Conservation (phyloP, 92 coral and sea anemone genomes). For the Nematostella vectensis region DNA sequence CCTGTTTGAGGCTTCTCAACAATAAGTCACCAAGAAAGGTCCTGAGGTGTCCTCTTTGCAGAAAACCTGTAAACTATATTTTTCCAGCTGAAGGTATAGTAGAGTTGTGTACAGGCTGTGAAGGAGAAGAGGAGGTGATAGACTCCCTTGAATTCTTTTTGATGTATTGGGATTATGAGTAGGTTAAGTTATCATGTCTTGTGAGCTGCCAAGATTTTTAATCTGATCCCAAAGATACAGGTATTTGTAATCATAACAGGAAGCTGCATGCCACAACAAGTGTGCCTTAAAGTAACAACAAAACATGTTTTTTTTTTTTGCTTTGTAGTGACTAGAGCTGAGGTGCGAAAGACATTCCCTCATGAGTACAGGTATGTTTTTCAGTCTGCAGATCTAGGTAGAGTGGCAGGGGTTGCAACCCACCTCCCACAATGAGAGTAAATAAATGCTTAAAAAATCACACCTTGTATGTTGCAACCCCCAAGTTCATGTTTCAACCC, state of each 20-base stretch:
- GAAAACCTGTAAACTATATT: constrained; percentile 45
- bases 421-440: too few relatives aligned
- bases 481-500: not conserved
- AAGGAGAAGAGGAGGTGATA: not conserved
- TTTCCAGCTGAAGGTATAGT: constrained; percentile 67
- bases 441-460: too few relatives aligned
- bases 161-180: not conserved
- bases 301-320: not conserved
- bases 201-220: too few relatives aligned
- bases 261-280: too few relatives aligned
- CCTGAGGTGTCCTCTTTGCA: constrained; percentile 79
- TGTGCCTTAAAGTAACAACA: not conserved
- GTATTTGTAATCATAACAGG: too few relatives aligned
- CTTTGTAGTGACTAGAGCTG: constrained; percentile 55
- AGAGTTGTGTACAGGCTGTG: too few relatives aligned
- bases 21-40: constrained; percentile 35
- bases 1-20: constrained; percentile 80
- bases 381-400: not conserved
- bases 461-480: too few relatives aligned
- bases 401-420: too few relatives aligned
- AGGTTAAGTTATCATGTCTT: not conserved
- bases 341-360: constrained; percentile 43
- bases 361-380: constrained; percentile 39
- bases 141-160: too few relatives aligned
- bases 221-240: too few relatives aligned